These are phyloP conservation scores for Lepisosteus oculatus DNA, from an alignment of 2,113 vertebrate genomes.

Conservation along the genomic window DNA sequence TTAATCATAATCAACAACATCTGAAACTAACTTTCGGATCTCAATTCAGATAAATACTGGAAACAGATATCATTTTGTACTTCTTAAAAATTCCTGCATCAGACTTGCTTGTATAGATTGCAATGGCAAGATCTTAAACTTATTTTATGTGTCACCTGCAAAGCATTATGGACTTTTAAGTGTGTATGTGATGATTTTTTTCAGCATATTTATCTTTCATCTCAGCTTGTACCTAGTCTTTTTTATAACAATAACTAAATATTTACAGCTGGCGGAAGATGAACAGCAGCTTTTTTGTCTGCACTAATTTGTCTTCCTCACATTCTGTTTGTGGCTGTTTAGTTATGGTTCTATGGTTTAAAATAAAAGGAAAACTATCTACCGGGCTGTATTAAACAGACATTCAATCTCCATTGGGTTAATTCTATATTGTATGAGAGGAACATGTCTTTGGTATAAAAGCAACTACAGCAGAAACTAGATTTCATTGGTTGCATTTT, in stretches of 20 bases:
- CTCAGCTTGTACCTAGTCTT: constrained; percentile 54
- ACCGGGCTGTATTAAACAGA: constrained; percentile 1
- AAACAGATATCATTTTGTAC: constrained; percentile 40
- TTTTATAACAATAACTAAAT: constrained; percentile 49
- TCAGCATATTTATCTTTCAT: constrained; percentile 50
- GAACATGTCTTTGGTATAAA: neutral
- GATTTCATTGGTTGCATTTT: constrained; percentile 11
- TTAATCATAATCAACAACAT: constrained; percentile 86
- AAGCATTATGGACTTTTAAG: constrained; percentile 60
- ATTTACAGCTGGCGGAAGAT: constrained; percentile 38
- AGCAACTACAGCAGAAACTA: neutral
- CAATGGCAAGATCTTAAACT: constrained; percentile 51
- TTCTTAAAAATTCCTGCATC: constrained; percentile 28
- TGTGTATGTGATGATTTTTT: constrained; percentile 50
- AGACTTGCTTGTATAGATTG: constrained; percentile 47
- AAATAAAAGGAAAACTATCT: constrained; percentile 1
- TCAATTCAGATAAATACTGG: constrained; percentile 27
- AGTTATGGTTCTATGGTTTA: neutral
- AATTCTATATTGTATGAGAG: neutral
- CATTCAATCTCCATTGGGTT: neutral
- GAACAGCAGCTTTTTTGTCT: constrained; percentile 32
- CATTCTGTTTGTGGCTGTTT: constrained; percentile 53
- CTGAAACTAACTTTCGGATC: constrained; percentile 50
- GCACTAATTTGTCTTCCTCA: constrained; percentile 52
- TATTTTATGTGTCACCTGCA: constrained; percentile 58